These are phyloP conservation scores for Miniopterus natalensis DNA, from an alignment of 2,113 vertebrate genomes.

Conservation along the genomic window DNA sequence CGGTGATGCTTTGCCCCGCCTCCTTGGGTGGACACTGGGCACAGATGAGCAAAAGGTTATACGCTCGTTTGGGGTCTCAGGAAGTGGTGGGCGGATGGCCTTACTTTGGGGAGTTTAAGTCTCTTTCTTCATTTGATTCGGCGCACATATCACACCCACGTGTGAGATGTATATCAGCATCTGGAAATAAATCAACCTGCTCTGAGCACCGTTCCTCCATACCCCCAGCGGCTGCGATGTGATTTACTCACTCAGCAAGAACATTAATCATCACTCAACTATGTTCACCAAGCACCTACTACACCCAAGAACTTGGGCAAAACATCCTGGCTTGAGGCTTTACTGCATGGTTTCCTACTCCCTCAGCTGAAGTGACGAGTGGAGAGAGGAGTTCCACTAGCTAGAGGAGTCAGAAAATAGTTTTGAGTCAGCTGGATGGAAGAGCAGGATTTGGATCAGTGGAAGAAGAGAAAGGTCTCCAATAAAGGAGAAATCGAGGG, in stretches of 20 bases:
- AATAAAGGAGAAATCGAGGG: not conserved
- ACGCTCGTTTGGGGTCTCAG: not conserved
- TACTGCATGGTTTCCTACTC: not conserved
- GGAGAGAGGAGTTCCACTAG: not conserved
- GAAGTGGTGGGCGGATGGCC: not conserved
- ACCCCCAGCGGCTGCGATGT: not conserved
- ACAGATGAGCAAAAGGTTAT: not conserved
- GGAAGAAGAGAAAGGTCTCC: not conserved
- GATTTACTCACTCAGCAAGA: slow-evolving; percentile 55
- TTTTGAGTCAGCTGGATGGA: not conserved
- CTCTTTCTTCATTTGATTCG: not conserved
- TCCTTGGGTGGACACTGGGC: not conserved
- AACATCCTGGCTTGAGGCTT: not conserved
- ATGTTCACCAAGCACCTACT: slow-evolving; percentile 22
- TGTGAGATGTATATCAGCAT: not conserved
- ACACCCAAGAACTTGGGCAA: not conserved
- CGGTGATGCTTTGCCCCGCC: too few species aligned
- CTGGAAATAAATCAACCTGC: slow-evolving; percentile 38
- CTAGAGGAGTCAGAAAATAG: not conserved
- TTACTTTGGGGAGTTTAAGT: not conserved
- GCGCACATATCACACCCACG: not conserved
- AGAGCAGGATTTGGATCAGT: not conserved
- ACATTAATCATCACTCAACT: slow-evolving; percentile 8
- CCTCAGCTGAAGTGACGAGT: not conserved
- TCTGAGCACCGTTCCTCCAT: not conserved